Evolutionary conservation across 64 coral and sea anemone species (phyloP), one percentile per base, ranked within the genome.

Genomic region (Montipora capricornis): DNA sequence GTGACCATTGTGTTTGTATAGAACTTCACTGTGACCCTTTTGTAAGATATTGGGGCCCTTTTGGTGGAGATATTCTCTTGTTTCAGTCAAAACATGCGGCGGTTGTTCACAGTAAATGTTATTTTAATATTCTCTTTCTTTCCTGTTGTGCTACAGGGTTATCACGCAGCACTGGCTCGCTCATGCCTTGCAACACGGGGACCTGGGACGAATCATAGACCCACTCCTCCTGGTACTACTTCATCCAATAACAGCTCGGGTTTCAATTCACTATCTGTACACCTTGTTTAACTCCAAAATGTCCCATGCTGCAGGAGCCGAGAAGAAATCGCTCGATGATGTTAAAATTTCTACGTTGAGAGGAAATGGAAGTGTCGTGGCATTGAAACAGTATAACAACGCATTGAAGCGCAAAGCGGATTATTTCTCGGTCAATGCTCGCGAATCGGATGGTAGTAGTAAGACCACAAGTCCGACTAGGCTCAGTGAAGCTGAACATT

Each of bases 191-290:
- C 95, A 99, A 26, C 97, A 99, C 19, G 97, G 97, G 2, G 97
- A 99, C 85, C 92, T 99, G 52, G 97, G 97, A 48, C 97, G 97
- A 71, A 88, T 99, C 13, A n/a, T 99, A 3, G 97, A 99, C 73
- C 97, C 97, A 47, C 59, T 99, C 3, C 57, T 99, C 57, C 26
- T 99, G 4, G 24, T 99, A 8, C 76, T 99, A 15, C 97, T 99
- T 82, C 97, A 99, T 66, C 97, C 97, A 13, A 88, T 95, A 44
- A 96, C 95, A 20, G 93, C 97, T 2, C 87, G 97, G 11, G 84
- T 94, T 26, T 95, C 97, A 5, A 87, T 96, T 19, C 89, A 96
- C 76, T 93, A 96, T 60, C 87, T 83, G 48, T 94, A 89, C 83
- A 45, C 79, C 11, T 16, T 91, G 51, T 67, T 89, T 78, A 81